Conservation (phyloP, 2,113 vertebrate species). For the human (Homo sapiens) region DNA sequence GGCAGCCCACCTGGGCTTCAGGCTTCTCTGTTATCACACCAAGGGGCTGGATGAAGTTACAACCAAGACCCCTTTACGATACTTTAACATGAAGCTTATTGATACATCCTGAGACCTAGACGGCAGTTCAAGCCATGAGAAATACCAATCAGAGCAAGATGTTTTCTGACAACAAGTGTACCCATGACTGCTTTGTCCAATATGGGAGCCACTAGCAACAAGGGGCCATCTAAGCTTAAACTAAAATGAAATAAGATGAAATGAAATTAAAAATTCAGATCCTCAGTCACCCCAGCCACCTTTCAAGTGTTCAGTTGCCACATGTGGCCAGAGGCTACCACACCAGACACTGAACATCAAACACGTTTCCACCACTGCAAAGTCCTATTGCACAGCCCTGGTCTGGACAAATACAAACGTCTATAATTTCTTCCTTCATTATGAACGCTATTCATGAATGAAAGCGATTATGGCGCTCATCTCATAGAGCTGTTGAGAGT, state of each 20-base stretch:
- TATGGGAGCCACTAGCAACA: background rate
- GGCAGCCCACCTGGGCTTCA: background rate
- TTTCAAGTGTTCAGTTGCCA: background rate
- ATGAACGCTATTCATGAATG: fast-evolving
- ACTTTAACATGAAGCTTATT: background rate
- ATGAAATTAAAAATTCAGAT: background rate
- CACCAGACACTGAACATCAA: fast-evolving
- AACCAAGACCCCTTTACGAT: background rate
- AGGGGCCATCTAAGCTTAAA: background rate
- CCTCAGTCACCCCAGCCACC: fast-evolving
- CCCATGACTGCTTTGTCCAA: no score
- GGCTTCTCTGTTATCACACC: background rate
- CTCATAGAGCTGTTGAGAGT: fast-evolving
- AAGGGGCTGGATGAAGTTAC: background rate
- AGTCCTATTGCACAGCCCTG: fast-evolving
- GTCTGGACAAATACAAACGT: no score
- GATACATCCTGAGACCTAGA: background rate
- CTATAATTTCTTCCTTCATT: background rate
- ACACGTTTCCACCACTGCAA: fast-evolving
- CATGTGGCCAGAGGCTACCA: background rate
- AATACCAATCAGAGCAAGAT: background rate
- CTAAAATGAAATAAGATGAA: background rate
- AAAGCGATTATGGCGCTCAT: fast-evolving
- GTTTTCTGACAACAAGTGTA: background rate
- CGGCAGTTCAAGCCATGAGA: background rate